A percentile compares a stretch with the other conserved stretches of the same genome.
Evolutionary conservation across 2,113 vertebrate genomes (phyloP).

Genomic region (Corythaeola cristata): DNA sequence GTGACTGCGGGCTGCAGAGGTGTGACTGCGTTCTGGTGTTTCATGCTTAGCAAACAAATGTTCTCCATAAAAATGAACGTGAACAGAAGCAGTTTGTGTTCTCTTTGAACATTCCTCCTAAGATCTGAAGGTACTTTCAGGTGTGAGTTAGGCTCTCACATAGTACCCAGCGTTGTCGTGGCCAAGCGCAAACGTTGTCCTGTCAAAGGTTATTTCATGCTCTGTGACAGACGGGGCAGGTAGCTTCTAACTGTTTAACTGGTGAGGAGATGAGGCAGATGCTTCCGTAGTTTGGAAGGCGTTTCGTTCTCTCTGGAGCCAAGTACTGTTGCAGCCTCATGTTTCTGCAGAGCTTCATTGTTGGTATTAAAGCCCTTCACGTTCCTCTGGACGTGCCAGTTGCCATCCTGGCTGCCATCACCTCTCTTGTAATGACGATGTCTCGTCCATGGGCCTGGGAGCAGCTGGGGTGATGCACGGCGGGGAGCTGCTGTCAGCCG

Average conservation of each 20-base stretch:
- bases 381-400: fast-evolving
- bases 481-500: background rate
- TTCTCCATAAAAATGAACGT: background rate
- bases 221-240: background rate
- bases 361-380: fast-evolving
- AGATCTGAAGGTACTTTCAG: background rate
- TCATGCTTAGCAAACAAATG: background rate
- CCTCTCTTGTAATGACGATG: background rate
- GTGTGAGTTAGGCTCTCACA: background rate
- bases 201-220: background rate
- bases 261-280: background rate
- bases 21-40: background rate
- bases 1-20: background rate
- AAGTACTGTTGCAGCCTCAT: background rate
- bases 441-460: background rate
- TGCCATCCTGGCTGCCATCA: fast-evolving
- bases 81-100: background rate
- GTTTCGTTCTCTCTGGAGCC: background rate
- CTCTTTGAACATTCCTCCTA: background rate
- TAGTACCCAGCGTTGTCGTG: background rate
- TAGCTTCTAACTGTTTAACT: background rate
- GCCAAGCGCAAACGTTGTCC: background rate
- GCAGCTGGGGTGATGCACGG: background rate
- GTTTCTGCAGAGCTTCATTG: background rate
- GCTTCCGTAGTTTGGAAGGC: background rate